Percentiles rank a stretch among this genome's conserved stretches.
Evolutionary conservation across 2,888 invertebrate genomes (phyloP).

Genomic region (Odontothrips loti): DNA sequence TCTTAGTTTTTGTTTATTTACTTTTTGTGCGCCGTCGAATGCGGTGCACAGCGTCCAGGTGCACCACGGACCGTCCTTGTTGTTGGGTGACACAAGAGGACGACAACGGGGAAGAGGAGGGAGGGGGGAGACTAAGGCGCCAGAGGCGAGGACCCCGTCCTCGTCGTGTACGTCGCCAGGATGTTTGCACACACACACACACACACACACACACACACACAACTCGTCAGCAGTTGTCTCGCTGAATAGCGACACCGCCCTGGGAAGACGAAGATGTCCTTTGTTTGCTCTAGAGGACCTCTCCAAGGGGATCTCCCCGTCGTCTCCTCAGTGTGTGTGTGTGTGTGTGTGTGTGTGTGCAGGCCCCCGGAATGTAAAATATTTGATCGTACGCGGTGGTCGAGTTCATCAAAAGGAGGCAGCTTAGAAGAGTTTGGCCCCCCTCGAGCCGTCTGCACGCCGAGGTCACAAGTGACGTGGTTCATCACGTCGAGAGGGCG

Average conservation of each 20-base stretch:
- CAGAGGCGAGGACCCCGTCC: neutral
- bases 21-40: neutral
- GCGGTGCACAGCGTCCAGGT: neutral
- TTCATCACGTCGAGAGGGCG: no score
- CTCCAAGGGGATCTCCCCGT: neutral
- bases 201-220: neutral
- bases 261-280: conserved; percentile 4
- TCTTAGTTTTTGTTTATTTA: no score
- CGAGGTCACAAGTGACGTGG: no score
- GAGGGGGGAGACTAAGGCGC: neutral
- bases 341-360: neutral
- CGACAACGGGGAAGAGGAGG: neutral
- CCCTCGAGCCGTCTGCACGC: no score
- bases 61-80: no score
- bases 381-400: neutral
- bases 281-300: neutral
- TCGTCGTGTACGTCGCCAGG: neutral
- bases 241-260: neutral
- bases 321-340: neutral
- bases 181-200: neutral
- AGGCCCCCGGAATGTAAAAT: neutral
- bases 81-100: neutral
- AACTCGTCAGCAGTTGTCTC: neutral
- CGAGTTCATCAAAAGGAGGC: neutral
- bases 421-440: no score